phyloP scores from a whole-genome alignment of 2,797 vertebrate genomes.

The Sebastes elongatus region DNA sequence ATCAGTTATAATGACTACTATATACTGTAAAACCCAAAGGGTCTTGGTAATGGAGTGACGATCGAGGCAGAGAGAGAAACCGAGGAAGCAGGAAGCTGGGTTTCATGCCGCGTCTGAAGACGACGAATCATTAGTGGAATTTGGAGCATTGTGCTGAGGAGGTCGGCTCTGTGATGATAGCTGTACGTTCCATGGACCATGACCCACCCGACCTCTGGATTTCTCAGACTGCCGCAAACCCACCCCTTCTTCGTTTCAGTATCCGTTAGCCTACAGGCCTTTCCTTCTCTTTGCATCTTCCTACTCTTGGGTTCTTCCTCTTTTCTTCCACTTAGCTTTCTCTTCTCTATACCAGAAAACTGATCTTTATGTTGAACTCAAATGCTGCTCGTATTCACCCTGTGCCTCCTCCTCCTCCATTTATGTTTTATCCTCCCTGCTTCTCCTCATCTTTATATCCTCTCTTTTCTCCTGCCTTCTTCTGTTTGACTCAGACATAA shows the following conservation, averaged over 20 bases:
- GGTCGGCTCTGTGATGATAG: constrained; percentile 40
- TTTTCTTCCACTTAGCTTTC: background rate
- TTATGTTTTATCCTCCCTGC: constrained; percentile 1
- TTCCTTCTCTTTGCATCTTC: background rate
- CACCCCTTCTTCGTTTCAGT: constrained; percentile 8
- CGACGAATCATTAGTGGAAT: constrained; percentile 74
- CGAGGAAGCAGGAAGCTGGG: constrained; percentile 31
- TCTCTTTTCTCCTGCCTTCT: constrained; percentile 2
- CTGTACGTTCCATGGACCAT: constrained; percentile 19
- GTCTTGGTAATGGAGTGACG: background rate
- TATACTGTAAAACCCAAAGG: constrained; percentile 10
- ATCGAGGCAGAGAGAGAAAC: background rate
- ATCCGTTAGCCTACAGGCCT: background rate
- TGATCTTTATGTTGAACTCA: background rate
- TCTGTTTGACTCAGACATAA: constrained; percentile 35
- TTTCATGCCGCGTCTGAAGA: constrained; percentile 33
- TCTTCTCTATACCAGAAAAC: background rate
- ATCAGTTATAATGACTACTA: constrained; percentile 17
- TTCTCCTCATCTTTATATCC: background rate
- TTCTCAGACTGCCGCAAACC: background rate
- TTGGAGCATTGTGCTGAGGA: constrained; percentile 65
- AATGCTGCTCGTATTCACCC: background rate
- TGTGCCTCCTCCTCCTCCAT: background rate
- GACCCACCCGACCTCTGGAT: constrained; percentile 32
- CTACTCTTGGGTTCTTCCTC: background rate